Percentiles rank a stretch among this genome's conserved stretches.
These are phyloP conservation scores for Archilochus colubris DNA, from an alignment of 2,113 vertebrate species.

Conservation along the genomic window DNA sequence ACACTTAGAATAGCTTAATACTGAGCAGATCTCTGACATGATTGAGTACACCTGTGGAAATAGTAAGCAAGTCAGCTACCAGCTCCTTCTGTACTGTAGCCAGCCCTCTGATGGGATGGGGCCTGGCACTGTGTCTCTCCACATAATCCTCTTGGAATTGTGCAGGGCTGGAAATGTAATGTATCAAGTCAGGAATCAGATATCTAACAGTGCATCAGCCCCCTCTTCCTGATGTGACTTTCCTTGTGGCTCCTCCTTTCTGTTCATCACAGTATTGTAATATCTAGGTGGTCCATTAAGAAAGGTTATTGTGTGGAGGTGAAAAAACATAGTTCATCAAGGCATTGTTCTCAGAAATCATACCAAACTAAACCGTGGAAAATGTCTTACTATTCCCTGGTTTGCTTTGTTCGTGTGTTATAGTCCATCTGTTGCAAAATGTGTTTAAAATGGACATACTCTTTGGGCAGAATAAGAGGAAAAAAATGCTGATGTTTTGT, in stretches of 20 bases:
- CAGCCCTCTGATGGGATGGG: not conserved
- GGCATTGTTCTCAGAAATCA: not conserved
- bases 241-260: not conserved
- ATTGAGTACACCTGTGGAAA: not conserved
- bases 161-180: not conserved
- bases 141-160: not conserved
- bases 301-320: not conserved
- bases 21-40: not conserved
- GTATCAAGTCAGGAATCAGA: fast-evolving
- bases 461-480: conserved; percentile 25
- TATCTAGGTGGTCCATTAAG: not conserved
- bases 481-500: conserved; percentile 34
- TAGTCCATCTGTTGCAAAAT: conserved; percentile 49
- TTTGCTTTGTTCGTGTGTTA: conserved; percentile 28
- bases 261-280: fast-evolving
- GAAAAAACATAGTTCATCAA: not conserved
- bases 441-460: conserved; percentile 52
- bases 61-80: not conserved
- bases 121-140: not conserved
- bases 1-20: not conserved
- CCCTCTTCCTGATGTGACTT: fast-evolving
- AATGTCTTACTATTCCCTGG: not conserved
- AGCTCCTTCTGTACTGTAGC: not conserved
- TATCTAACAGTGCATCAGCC: fast-evolving
- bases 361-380: not conserved